Evolutionary conservation across 2,113 vertebrate species (phyloP).

Genomic region (Scartelaos histophorus): DNA sequence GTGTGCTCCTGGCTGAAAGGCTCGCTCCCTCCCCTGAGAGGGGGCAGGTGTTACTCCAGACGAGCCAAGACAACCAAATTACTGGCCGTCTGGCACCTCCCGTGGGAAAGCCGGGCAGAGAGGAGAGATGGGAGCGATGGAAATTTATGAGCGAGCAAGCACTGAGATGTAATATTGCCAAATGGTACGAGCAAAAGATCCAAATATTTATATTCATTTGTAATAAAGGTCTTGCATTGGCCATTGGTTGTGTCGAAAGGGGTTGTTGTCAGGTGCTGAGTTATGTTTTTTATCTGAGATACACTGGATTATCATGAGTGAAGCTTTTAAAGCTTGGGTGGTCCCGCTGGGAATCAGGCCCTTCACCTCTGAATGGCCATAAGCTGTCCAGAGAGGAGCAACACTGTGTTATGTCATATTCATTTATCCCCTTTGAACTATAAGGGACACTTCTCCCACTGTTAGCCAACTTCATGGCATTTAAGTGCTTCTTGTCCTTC

Average conservation of each 20-base stretch:
- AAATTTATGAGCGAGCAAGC: constrained; percentile 74
- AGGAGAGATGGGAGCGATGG: constrained; percentile 79
- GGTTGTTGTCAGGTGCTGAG: constrained; percentile 38
- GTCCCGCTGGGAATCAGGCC: constrained; percentile 53
- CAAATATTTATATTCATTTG: constrained; percentile 71
- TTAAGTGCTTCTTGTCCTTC: background rate
- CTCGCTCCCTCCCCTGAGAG: constrained; percentile 89
- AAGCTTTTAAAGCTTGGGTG: constrained; percentile 28
- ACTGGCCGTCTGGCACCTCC: constrained; percentile 98
- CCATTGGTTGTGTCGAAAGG: constrained; percentile 44
- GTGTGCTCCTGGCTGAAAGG: constrained; percentile 80
- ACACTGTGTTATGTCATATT: constrained; percentile 19
- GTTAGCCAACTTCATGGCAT: background rate
- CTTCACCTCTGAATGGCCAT: constrained; percentile 54
- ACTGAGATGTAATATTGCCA: constrained; percentile 68
- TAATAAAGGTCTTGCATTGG: constrained; percentile 22
- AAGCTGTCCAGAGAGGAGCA: constrained; percentile 35
- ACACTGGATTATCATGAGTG: constrained; percentile 50
- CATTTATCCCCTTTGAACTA: constrained; percentile 5
- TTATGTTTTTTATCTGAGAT: constrained; percentile 40
- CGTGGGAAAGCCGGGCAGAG: constrained; percentile 79
- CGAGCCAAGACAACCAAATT: constrained; percentile 99
- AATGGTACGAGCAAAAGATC: constrained; percentile 68
- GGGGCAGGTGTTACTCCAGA: constrained; percentile 99
- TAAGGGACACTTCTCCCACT: background rate